Evolutionary conservation across 2,113 vertebrate species (phyloP).

Genomic region (Corythaeola cristata): DNA sequence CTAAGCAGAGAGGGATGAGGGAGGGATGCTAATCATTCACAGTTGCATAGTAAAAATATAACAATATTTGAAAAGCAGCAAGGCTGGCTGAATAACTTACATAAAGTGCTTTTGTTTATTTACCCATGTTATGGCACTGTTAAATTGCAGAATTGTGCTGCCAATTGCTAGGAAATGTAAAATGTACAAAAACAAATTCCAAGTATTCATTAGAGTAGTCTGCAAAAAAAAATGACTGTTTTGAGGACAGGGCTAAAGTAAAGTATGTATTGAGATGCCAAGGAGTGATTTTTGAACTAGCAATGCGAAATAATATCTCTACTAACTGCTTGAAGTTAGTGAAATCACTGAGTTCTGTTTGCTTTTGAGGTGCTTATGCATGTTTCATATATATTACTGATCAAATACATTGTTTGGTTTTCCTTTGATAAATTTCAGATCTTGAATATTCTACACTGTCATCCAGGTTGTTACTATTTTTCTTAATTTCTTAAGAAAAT

Average conservation of each 20-base stretch:
- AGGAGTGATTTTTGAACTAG: not conserved
- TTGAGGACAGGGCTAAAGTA: not conserved
- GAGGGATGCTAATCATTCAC: not conserved
- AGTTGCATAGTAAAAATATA: not conserved
- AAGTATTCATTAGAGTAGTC: not conserved
- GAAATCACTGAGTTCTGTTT: not conserved
- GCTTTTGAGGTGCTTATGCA: not conserved
- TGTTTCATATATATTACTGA: not conserved
- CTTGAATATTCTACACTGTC: not conserved
- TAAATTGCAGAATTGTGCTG: not conserved
- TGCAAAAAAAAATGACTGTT: not conserved
- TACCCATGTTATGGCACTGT: not conserved
- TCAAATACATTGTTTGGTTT: not conserved
- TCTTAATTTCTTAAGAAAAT: not conserved
- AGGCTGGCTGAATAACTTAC: not conserved
- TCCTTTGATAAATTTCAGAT: not conserved
- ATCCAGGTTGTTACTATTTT: not conserved
- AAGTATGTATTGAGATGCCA: not conserved
- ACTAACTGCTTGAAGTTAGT: not conserved
- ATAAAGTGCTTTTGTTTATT: not conserved
- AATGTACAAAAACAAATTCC: not conserved
- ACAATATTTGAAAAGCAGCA: not conserved
- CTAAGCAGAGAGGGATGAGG: not conserved
- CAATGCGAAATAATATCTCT: not conserved
- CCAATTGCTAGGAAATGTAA: not conserved